phyloP scores from a whole-genome alignment of 2,797 vertebrate genomes.

The Scarus forsteni region DNA sequence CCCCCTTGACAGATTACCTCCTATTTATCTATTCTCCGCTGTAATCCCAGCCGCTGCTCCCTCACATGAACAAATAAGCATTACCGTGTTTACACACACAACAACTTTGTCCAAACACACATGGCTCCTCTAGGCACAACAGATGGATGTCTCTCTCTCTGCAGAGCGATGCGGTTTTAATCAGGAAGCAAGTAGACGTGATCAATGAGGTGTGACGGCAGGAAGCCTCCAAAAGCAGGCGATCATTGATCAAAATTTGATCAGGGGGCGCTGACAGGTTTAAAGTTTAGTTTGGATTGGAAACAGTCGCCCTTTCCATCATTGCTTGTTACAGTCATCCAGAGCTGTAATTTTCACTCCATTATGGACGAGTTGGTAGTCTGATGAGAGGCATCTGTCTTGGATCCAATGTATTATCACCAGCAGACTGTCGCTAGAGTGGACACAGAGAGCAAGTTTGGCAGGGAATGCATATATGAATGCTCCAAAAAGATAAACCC shows the following conservation, averaged over 20 bases:
- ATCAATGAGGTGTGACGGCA: conserved; percentile 44
- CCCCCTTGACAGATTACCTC: conserved; percentile 43
- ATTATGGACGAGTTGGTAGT: conserved; percentile 51
- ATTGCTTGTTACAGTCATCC: conserved; percentile 33
- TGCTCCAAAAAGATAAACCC: conserved; percentile 33
- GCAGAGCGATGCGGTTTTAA: conserved; percentile 41
- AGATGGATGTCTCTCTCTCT: conserved; percentile 56
- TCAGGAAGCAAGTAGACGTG: conserved; percentile 39
- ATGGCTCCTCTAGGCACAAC: conserved; percentile 33
- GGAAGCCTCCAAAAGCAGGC: conserved; percentile 18
- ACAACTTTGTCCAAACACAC: conserved; percentile 47
- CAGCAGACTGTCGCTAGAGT: conserved; percentile 56
- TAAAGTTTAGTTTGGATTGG: conserved; percentile 12
- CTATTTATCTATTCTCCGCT: conserved; percentile 51
- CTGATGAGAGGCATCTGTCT: conserved; percentile 70
- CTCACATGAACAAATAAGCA: conserved; percentile 49
- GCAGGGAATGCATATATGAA: conserved; percentile 40
- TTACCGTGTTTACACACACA: conserved; percentile 48
- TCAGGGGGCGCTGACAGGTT: conserved; percentile 1
- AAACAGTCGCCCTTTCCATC: conserved; percentile 29
- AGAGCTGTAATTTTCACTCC: conserved; percentile 54
- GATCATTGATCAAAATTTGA: conserved; percentile 42
- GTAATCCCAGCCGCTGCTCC: conserved; percentile 36
- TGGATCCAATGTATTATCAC: conserved; percentile 54
- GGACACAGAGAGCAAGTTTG: conserved; percentile 49